Conservation (phyloP, 2,113 vertebrate species). For the Erythrolamprus reginae region DNA sequence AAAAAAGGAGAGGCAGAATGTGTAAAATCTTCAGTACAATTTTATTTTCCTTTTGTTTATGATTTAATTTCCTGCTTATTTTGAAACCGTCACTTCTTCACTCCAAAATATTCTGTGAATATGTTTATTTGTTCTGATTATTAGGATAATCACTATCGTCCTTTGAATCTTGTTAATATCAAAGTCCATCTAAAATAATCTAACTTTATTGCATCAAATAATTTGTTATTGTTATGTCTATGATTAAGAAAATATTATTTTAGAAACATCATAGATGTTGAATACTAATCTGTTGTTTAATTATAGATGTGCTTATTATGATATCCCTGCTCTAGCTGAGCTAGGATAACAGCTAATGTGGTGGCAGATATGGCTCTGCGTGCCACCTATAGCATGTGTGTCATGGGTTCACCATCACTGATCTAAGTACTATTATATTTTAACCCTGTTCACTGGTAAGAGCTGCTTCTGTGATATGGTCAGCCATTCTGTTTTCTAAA, state of each 20-base stretch:
- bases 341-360: too few species aligned
- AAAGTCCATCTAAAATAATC: not conserved
- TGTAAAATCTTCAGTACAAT: not conserved
- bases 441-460: not conserved
- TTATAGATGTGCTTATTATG: conserved; percentile 52
- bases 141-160: not conserved
- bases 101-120: not conserved
- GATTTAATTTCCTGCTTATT: not conserved
- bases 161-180: not conserved
- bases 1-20: not conserved
- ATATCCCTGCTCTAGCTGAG: too few species aligned
- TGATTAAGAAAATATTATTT: not conserved
- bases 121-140: not conserved
- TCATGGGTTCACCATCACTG: too few species aligned
- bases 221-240: not conserved
- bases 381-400: too few species aligned
- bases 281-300: conserved; percentile 38
- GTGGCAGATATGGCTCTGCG: too few species aligned
- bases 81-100: not conserved
- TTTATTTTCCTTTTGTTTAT: not conserved
- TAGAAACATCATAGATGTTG: not conserved
- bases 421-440: too few species aligned
- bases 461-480: not conserved
- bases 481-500: not conserved
- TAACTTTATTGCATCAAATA: not conserved